These are phyloP conservation scores for Pyrochroa serraticornis DNA, from an alignment of 2,888 invertebrate genomes.

Conservation along the genomic window DNA sequence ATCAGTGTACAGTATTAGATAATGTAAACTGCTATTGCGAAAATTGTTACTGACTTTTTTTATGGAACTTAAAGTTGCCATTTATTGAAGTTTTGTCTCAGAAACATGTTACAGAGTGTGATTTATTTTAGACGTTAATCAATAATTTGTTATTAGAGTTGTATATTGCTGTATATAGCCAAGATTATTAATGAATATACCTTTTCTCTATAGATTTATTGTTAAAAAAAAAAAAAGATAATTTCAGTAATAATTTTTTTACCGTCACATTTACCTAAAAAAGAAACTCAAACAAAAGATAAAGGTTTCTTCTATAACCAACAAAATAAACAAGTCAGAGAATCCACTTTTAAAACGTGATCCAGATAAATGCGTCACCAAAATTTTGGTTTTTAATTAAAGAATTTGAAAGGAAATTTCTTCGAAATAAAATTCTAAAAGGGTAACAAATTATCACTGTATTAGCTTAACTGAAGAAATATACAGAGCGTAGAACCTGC, in stretches of 20 bases:
- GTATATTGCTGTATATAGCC: slow-evolving; percentile 16
- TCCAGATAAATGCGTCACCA: too few species aligned
- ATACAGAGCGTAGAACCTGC: slow-evolving; percentile 77
- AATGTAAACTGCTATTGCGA: slow-evolving; percentile 15
- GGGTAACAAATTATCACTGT: slow-evolving; percentile 16
- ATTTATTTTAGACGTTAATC: slow-evolving; percentile 20
- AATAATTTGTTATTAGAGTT: slow-evolving; percentile 17
- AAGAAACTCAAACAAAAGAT: too few species aligned
- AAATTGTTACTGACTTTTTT: slow-evolving; percentile 10
- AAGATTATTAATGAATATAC: slow-evolving; percentile 20
- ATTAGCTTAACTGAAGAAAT: slow-evolving; percentile 79
- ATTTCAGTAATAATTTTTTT: too few species aligned
- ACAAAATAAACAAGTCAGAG: too few species aligned
- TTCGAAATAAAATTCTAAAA: too few species aligned
- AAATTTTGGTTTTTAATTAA: too few species aligned
- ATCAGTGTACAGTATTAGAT: slow-evolving; percentile 19
- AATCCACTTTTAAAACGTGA: too few species aligned
- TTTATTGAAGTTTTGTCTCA: slow-evolving; percentile 9
- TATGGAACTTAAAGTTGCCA: slow-evolving; percentile 8
- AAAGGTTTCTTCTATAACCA: too few species aligned
- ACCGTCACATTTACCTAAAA: too few species aligned
- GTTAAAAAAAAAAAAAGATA: not conserved
- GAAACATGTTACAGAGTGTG: slow-evolving; percentile 16
- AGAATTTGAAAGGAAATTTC: too few species aligned
- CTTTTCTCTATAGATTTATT: slow-evolving; percentile 19